Percentiles rank a stretch among this genome's conserved stretches.
These are phyloP conservation scores for Speoplatyrhinus poulsoni DNA, from an alignment of 2,113 vertebrate species.

Conservation along the genomic window DNA sequence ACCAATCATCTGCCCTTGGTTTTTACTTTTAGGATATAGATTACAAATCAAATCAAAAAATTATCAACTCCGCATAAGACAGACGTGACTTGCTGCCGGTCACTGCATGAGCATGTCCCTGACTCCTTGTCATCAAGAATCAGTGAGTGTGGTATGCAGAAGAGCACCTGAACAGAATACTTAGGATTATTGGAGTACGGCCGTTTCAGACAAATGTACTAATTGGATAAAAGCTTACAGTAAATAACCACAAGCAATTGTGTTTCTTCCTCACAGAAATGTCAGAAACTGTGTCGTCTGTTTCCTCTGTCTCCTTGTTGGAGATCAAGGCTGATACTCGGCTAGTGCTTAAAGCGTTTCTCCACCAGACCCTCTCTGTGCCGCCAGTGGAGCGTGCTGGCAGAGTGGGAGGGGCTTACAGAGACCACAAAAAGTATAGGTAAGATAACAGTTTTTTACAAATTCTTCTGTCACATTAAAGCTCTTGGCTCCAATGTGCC, in stretches of 20 bases:
- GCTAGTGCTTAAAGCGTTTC: slow-evolving; percentile 73
- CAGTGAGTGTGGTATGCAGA: no score
- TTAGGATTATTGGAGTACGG: no score
- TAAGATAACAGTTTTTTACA: slow-evolving; percentile 14
- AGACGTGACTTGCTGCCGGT: no score
- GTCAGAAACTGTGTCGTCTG: slow-evolving; percentile 52
- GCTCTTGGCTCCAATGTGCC: no score
- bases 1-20: no score
- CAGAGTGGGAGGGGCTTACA: slow-evolving; percentile 69
- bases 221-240: background rate
- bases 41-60: no score
- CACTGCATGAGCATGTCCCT: no score
- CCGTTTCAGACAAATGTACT: no score
- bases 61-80: no score
- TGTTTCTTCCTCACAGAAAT: slow-evolving; percentile 39
- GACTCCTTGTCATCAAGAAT: no score
- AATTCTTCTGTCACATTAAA: background rate
- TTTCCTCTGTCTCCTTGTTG: slow-evolving; percentile 63
- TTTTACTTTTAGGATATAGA: no score
- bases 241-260: background rate
- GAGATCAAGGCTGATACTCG: slow-evolving; percentile 72
- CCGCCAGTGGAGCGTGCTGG: slow-evolving; percentile 60
- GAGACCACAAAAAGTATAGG: slow-evolving; percentile 68
- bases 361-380: slow-evolving; percentile 50
- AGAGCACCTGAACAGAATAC: no score